Conservation (phyloP, 2,113 vertebrate species). For the Coregonus clupeaformis region DNA sequence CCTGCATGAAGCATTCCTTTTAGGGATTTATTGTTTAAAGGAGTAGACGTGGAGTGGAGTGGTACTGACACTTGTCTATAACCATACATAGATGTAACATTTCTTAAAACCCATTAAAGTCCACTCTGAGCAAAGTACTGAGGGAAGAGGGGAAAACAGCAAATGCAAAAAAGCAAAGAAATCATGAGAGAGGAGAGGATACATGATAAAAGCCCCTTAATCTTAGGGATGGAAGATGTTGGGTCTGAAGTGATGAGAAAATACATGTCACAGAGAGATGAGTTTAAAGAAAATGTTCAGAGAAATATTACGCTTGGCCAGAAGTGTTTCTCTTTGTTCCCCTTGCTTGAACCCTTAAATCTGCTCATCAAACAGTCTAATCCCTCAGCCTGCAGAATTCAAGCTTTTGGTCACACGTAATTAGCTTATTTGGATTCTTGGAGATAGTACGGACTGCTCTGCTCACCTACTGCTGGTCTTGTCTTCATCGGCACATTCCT, state of each 20-base stretch:
- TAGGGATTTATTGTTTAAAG: constrained; percentile 60
- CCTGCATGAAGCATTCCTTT: constrained; percentile 37
- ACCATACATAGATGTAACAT: constrained; percentile 61
- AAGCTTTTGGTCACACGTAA: constrained; percentile 78
- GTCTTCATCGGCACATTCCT: constrained; percentile 61
- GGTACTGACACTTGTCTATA: constrained; percentile 55
- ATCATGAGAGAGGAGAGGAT: constrained; percentile 58
- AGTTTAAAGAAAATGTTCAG: constrained; percentile 73
- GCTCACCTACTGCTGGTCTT: constrained; percentile 66
- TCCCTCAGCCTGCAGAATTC: constrained; percentile 74
- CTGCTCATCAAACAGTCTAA: constrained; percentile 79
- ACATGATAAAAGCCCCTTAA: constrained; percentile 72
- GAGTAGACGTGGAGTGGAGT: constrained; percentile 26
- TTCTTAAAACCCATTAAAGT: constrained; percentile 67
- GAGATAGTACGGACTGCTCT: constrained; percentile 54
- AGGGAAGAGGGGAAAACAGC: constrained; percentile 20
- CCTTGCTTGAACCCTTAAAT: constrained; percentile 70
- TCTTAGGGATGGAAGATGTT: constrained; percentile 66
- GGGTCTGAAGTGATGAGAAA: constrained; percentile 69
- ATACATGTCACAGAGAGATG: constrained; percentile 69
- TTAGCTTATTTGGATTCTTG: constrained; percentile 76
- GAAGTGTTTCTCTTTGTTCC: constrained; percentile 76
- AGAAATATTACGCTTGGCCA: constrained; percentile 73
- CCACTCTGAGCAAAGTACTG: constrained; percentile 48
- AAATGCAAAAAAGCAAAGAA: constrained; percentile 63